These are phyloP conservation scores for Conistra vaccinii DNA, from an alignment of 2,888 invertebrate genomes.

Conservation along the genomic window DNA sequence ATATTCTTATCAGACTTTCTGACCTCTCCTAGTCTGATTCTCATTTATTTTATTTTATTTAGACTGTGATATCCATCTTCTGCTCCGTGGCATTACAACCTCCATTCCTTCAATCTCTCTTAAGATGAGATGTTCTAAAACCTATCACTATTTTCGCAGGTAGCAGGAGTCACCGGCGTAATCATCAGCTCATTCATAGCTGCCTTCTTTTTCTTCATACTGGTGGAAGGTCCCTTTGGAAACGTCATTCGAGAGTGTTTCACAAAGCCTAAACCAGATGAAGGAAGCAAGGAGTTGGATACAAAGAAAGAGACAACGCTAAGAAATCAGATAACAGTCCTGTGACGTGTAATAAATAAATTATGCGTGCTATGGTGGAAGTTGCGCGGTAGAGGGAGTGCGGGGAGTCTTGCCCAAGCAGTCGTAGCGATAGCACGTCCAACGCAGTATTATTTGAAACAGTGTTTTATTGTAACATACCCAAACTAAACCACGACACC, in stretches of 20 bases:
- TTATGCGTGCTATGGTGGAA: too few relatives aligned
- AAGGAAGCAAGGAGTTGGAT: neutral
- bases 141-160: neutral
- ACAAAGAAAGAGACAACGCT: neutral
- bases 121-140: neutral
- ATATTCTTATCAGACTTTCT: neutral
- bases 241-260: constrained; percentile 8
- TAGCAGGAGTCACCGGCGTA: accelerated
- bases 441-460: too few relatives aligned
- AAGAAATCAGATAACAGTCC: neutral
- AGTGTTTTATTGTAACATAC: too few relatives aligned
- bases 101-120: neutral
- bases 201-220: constrained; percentile 27
- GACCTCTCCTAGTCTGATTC: neutral
- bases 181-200: neutral
- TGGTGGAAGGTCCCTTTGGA: constrained; percentile 37
- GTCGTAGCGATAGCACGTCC: too few relatives aligned
- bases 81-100: neutral
- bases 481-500: too few relatives aligned
- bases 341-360: too few relatives aligned
- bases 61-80: neutral
- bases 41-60: neutral
- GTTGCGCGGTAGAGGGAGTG: too few relatives aligned
- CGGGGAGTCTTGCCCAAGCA: too few relatives aligned
- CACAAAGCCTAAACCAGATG: neutral